Base-by-base conservation (phyloP, 2,888 invertebrate species). In the Parapristionchus giblindavisi region DNA sequence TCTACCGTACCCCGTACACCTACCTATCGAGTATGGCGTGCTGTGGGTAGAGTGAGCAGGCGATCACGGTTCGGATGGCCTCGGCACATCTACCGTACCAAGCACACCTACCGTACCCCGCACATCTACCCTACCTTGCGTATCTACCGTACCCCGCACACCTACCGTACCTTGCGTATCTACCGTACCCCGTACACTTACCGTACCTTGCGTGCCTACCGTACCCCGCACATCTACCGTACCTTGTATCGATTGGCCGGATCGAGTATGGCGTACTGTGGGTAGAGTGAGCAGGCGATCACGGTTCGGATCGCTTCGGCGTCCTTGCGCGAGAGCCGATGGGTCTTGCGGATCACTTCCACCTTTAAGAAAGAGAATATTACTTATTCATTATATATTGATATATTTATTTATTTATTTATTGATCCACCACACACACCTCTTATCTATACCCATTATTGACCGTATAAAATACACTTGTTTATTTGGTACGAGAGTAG, bases 21-120 rank as follows among this genome's bases (percentile, higher is more conserved):
- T 29, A 32, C 85, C 95, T 94, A 89, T 99, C 98, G 0, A 94
- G 92, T n/a, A 95, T 92, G 0, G 96, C 94, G 76, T 96, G 92
- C 90, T 98, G 96, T 0, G 98, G 98, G 89, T 97, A 98, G 71
- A 99, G 90, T 0, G 97, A 96, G 89, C 94, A 93, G 82, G 94
- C 93, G 29, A 99, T 89, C 76, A 98, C n/a, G n/a, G n/a, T n/a
- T n/a, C n/a, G n/a, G n/a, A n/a, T n/a, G n/a, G n/a, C n/a, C n/a
- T n/a, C n/a, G n/a, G n/a, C n/a, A n/a, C n/a, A n/a, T n/a, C n/a
- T n/a, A n/a, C n/a, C n/a, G n/a, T n/a, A n/a, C n/a, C n/a, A n/a
- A n/a, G n/a, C n/a, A n/a, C n/a, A n/a, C n/a, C n/a, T n/a, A n/a
- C n/a, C n/a, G n/a, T n/a, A n/a, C n/a, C n/a, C n/a, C n/a, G n/a